Evolutionary conservation across 1,140 invertebrate species (phyloP).

Genomic region (Nephila pilipes): DNA sequence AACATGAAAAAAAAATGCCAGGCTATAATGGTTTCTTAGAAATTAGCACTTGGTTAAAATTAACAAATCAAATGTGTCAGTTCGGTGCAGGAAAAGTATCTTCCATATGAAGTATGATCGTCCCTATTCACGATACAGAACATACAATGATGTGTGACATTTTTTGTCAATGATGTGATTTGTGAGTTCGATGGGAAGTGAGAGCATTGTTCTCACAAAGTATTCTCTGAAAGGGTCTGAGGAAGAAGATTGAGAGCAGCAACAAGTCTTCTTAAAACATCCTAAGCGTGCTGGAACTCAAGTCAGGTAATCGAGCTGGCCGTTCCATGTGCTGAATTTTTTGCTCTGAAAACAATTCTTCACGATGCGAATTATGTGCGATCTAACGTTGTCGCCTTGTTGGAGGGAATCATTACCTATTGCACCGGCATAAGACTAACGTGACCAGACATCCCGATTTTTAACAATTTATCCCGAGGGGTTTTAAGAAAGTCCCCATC

Average conservation of each 20-base stretch:
- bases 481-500: too few species aligned
- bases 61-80: not conserved
- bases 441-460: too few species aligned
- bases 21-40: not conserved
- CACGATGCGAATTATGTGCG: not conserved
- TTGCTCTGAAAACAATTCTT: not conserved
- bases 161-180: too few species aligned
- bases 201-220: too few species aligned
- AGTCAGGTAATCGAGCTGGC: too few species aligned
- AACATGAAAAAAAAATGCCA: not conserved
- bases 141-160: too few species aligned
- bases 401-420: not conserved
- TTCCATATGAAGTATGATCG: too few species aligned
- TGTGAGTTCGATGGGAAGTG: too few species aligned
- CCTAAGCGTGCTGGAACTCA: too few species aligned
- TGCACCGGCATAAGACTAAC: not conserved
- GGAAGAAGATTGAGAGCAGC: not conserved
- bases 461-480: too few species aligned
- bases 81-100: not conserved
- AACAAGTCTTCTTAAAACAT: not conserved
- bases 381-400: not conserved
- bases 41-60: not conserved
- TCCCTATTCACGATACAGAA: too few species aligned
- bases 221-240: not conserved
- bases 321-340: too few species aligned